Evolutionary conservation across 1,140 invertebrate genomes (phyloP), one percentile per base, ranked within the genome.

Genomic region (Heliconius hermathena): DNA sequence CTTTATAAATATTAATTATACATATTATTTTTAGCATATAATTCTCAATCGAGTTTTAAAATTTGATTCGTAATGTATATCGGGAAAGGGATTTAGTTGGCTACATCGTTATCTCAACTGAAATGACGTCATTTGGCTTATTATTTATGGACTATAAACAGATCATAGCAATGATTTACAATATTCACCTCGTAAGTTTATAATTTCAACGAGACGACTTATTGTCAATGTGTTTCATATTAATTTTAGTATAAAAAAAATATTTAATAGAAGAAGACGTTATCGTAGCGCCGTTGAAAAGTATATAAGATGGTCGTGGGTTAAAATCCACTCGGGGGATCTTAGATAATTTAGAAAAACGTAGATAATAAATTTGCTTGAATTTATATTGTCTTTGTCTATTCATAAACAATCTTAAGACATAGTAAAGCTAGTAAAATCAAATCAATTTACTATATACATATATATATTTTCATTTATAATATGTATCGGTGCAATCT

Each of bases 161-260:
- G 22, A 75, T 79, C 78, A 72, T 72, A 72, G n/a, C 46, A 46
- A 57, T 71, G 66, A 79, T 79, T 79, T 79, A 79, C 46, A 79
- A 74, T 46, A 52, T 71, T 8, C 60, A 75, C 57, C 26, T 74
- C n/a, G 6, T 20, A 71, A 71, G 71, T 33, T 38, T 38, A 71
- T 71, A 38, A 18, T 71, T 71, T 36, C 33, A 38, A 16, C 57
- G 57, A 29, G 54, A 57, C 57, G 57, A 66, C n/a, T 66, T 66
- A 66, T 60, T 29, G 57, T 66, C 11, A 66, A 41, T 26, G 22
- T 29, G 22, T 13, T 66, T 66, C n/a, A 29, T 22, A 26, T 60
- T 26, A 60, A 60, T 11, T 60, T 60, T 22, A 26, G 8, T 66
- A 11, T 5, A 16, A 66, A 66, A 66, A 29, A 3, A 29, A 5